These are phyloP conservation scores for Gorsachius magnificus DNA, from an alignment of 2,797 vertebrate genomes.

Conservation along the genomic window DNA sequence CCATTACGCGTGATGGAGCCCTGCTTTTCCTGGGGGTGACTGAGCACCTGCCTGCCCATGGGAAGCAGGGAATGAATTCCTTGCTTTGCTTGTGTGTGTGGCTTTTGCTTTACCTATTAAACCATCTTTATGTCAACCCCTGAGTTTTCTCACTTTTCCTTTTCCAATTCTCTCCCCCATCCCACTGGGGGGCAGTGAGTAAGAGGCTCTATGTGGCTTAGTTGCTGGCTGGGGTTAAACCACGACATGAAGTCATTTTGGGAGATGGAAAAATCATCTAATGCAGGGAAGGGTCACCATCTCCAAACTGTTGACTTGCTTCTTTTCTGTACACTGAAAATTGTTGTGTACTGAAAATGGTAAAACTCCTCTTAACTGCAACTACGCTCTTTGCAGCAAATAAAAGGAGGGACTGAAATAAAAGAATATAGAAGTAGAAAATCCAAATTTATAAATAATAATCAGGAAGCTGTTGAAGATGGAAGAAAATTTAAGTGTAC, in stretches of 20 bases:
- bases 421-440: not conserved
- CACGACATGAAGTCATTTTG: not conserved
- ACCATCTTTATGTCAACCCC: not conserved
- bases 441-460: not conserved
- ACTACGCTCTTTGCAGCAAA: not conserved
- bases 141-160: not conserved
- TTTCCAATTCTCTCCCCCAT: not conserved
- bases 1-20: fast-evolving
- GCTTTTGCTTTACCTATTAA: not conserved
- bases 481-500: not conserved
- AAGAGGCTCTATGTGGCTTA: fast-evolving
- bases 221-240: not conserved
- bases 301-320: not conserved
- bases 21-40: not conserved
- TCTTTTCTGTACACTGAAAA: not conserved
- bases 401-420: not conserved
- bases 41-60: not conserved
- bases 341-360: not conserved
- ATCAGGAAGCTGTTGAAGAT: not conserved
- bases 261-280: not conserved
- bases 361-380: not conserved
- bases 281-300: not conserved
- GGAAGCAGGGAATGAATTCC: not conserved
- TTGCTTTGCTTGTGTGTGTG: fast-evolving
- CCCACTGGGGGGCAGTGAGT: not conserved